Percentiles rank a stretch among this genome's conserved stretches.
phyloP scores from a whole-genome alignment of 1,140 invertebrate genomes.

The Temnothorax curvispinosus region DNA sequence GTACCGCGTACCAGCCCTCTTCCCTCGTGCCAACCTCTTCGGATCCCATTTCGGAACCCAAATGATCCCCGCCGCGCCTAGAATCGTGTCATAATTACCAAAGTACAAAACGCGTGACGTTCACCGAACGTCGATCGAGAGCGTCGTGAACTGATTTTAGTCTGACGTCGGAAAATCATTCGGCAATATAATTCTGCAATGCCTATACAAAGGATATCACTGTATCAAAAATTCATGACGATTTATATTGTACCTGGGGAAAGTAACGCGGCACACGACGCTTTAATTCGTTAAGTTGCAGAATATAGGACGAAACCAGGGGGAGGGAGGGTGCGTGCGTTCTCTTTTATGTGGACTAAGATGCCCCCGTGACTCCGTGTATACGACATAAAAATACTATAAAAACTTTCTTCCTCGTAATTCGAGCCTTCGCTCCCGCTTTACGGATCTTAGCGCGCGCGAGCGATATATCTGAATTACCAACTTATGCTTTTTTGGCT shows the following conservation, averaged over 20 bases:
- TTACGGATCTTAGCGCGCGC: conserved; percentile 43
- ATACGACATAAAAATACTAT: conserved; percentile 81
- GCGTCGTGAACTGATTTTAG: neutral
- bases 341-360: conserved; percentile 38
- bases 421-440: conserved; percentile 67
- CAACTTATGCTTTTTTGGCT: neutral
- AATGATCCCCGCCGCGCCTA: conserved; percentile 48
- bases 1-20: conserved; percentile 26
- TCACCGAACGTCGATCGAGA: neutral
- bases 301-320: conserved; percentile 66
- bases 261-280: conserved; percentile 77
- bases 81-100: conserved; percentile 69
- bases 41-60: conserved; percentile 57
- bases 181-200: neutral
- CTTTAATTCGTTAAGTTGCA: conserved; percentile 84
- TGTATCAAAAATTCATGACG: conserved; percentile 77
- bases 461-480: neutral
- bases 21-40: conserved; percentile 31
- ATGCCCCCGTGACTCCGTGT: conserved; percentile 68
- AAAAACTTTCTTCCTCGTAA: conserved; percentile 81
- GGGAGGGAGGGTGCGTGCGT: neutral
- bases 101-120: conserved; percentile 18
- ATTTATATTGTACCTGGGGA: conserved; percentile 73
- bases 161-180: neutral
- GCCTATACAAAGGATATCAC: neutral